Percentiles rank a stretch among this genome's conserved stretches.
These are phyloP conservation scores for Lophotriccus pileatus DNA, from an alignment of 2,797 vertebrate species.

Conservation along the genomic window DNA sequence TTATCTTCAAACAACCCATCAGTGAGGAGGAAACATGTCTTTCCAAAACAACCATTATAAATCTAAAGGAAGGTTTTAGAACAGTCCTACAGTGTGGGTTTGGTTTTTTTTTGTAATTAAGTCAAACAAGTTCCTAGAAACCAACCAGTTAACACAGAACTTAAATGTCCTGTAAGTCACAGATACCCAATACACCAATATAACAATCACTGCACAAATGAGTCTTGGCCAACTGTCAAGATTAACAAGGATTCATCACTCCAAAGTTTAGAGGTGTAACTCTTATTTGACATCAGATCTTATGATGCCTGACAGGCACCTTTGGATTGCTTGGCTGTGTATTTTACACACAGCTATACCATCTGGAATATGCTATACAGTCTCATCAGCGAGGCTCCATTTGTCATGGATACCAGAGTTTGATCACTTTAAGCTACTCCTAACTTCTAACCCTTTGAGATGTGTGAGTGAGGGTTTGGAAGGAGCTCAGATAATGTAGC, in stretches of 20 bases:
- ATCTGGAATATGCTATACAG: constrained; percentile 7
- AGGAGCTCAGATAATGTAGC: neutral
- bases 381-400: neutral
- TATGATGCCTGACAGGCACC: too few species aligned
- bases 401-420: neutral
- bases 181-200: neutral
- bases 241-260: neutral
- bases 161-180: neutral
- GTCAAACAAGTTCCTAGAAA: neutral
- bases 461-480: neutral
- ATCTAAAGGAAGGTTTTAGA: neutral
- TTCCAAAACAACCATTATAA: neutral
- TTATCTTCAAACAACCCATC: neutral
- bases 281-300: neutral
- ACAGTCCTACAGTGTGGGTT: accelerated
- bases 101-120: neutral
- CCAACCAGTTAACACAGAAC: neutral
- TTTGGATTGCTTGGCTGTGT: neutral
- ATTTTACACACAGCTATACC: neutral
- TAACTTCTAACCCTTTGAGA: constrained; percentile 28
- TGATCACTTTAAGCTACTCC: neutral
- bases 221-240: neutral
- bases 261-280: neutral
- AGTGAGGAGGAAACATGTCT: neutral
- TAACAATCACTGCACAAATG: neutral